phyloP scores from a whole-genome alignment of 2,797 vertebrate genomes.

The Simalia tracyae region DNA sequence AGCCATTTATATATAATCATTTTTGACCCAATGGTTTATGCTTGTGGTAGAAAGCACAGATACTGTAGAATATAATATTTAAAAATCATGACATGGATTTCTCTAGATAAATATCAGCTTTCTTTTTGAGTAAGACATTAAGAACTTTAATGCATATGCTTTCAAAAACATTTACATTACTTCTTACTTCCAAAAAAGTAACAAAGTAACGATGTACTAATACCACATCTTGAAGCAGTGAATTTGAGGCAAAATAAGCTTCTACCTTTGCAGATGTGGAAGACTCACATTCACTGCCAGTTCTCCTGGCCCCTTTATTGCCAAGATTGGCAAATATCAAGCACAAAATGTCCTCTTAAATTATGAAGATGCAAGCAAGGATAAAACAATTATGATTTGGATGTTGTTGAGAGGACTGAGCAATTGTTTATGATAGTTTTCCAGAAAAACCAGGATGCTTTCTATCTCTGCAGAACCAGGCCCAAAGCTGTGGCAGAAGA shows the following conservation, averaged over 20 bases:
- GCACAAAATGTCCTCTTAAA: not conserved
- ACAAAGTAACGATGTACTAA: not conserved
- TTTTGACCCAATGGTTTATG: not conserved
- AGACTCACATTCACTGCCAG: not conserved
- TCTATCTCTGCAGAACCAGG: not conserved
- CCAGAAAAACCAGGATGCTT: not conserved
- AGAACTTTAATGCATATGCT: not conserved
- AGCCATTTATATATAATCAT: not conserved
- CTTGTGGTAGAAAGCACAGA: not conserved
- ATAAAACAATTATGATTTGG: not conserved
- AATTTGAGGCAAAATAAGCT: not conserved
- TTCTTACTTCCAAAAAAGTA: not conserved
- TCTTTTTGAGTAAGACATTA: not conserved
- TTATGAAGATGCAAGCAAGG: not conserved
- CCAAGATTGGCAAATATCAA: not conserved
- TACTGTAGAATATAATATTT: not conserved
- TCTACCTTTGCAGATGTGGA: not conserved
- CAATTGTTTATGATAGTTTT: not conserved
- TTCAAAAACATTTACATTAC: not conserved
- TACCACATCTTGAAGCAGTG: not conserved
- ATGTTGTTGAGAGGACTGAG: not conserved
- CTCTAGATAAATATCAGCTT: not conserved
- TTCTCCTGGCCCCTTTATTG: not conserved
- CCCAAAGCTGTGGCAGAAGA: not conserved
- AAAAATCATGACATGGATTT: not conserved